phyloP scores from a whole-genome alignment of 2,113 vertebrate genomes.

The Petromus typicus region DNA sequence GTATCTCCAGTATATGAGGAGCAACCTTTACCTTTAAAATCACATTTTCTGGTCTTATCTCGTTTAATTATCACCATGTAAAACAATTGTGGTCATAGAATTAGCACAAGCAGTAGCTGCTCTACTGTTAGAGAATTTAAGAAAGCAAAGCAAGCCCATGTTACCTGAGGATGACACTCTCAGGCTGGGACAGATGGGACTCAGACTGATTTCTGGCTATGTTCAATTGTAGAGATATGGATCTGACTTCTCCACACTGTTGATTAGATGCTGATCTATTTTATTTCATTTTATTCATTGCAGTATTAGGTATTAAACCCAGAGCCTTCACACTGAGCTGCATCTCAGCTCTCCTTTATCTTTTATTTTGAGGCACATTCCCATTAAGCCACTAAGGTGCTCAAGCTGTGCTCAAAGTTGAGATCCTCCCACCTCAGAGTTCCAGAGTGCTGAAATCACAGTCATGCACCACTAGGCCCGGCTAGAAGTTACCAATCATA shows the following conservation, averaged over 20 bases:
- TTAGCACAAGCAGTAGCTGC: neutral
- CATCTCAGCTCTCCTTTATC: neutral
- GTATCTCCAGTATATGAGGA: neutral
- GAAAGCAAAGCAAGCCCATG: neutral
- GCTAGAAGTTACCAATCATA: neutral
- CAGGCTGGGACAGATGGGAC: neutral
- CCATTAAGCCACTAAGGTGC: neutral
- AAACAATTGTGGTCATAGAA: rapidly evolving
- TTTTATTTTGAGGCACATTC: neutral
- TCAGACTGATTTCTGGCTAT: neutral
- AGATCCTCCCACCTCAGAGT: neutral
- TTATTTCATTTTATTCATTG: neutral
- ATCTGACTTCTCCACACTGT: neutral
- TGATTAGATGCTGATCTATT: neutral
- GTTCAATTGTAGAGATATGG: neutral
- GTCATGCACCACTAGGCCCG: neutral
- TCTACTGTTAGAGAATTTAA: neutral
- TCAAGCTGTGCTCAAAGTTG: neutral
- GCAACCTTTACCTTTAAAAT: neutral
- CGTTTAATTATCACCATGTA: neutral
- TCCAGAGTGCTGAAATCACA: neutral
- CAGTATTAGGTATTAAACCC: neutral
- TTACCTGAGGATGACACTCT: rapidly evolving
- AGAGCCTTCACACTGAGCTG: neutral
- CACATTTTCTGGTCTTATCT: neutral